Base-by-base conservation (phyloP, 2,888 invertebrate genomes). In the Drosophila acutilabella region DNA sequence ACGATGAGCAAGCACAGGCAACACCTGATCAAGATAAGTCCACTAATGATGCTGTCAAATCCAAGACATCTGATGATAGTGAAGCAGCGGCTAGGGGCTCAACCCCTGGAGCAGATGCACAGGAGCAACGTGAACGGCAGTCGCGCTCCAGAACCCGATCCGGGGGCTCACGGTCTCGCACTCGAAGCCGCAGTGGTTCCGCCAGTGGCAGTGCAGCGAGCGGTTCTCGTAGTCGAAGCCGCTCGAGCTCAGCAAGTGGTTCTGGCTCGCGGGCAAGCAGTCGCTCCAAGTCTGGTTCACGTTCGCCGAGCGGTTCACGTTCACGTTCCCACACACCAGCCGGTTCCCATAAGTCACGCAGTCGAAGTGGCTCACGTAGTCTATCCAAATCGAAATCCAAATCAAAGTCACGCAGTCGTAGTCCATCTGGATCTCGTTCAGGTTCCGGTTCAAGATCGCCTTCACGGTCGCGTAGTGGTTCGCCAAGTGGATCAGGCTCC, bases 381-480 rank as follows among this genome's bases (percentile, higher is more conserved):
- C 64, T 23, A 18, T 47, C 70, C 2, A 70, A 51, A 47, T 70
- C 71, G 0, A 64, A 54, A 14, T 73, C 73, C 0, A 65, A 66
- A 26, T 74, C 74, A 7, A 86, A 92, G 8, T 93, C 74, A 6
- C 73, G 73, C 2, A 88, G 87, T 26, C 82, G 76, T 16, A 76
- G 78, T 47, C 71, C 45, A 10, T 80, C 85, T 2, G 88, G 86
- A 6, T 90, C 91, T 1, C 81, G 88, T n/a, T 90, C 91, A 2
- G 74, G 79, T 3, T 92, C 92, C 1, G 88, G 87, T 1, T 93
- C 93, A 0, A 91, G 93, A 76, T 92, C 92, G 1, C 91, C 86
- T n/a, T 89, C 81, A 0, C 91, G 93, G 74, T 92, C 92, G 0
- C 91, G 90, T 20, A 90, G 85, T 69, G 90, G 82, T 0, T 81